Percentiles rank a stretch among this genome's conserved stretches.
Conservation (phyloP, 2,113 vertebrate genomes). For the Edolisoma coerulescens region DNA sequence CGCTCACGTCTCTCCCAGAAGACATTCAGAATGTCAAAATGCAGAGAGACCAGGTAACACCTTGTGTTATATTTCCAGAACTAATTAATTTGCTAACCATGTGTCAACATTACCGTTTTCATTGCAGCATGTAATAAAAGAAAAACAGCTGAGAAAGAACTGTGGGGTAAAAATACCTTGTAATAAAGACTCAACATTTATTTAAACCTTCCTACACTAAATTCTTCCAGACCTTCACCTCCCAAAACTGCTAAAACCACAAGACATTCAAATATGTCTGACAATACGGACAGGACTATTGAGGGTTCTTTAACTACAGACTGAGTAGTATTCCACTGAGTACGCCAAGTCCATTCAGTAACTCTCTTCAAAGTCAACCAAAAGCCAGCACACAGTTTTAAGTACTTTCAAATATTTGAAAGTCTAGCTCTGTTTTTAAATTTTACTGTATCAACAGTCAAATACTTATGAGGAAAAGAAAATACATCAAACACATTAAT, state of each 20-base stretch:
- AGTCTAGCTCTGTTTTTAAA: not conserved
- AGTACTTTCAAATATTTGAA: not conserved
- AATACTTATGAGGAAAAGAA: not conserved
- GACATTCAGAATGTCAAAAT: not conserved
- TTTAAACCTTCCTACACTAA: not conserved
- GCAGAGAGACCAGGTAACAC: not conserved
- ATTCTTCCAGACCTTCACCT: not conserved
- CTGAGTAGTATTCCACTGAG: not conserved
- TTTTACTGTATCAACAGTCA: not conserved
- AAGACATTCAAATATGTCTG: not conserved
- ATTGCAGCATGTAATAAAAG: constrained; percentile 43
- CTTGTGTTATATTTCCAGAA: not conserved
- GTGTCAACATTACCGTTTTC: not conserved
- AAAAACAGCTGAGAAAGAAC: constrained; percentile 43
- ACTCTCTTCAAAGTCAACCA: not conserved
- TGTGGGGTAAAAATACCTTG: not conserved
- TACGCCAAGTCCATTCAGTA: not conserved
- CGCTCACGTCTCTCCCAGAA: not conserved
- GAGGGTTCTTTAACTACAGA: not conserved
- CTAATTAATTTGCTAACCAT: not conserved
- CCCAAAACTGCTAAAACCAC: not conserved
- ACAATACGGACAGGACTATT: not conserved
- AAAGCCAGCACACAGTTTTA: not conserved
- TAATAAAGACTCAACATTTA: not conserved
- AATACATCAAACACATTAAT: not conserved